phyloP scores from a whole-genome alignment of 2,113 vertebrate species.

The Elephantulus edwardii region DNA sequence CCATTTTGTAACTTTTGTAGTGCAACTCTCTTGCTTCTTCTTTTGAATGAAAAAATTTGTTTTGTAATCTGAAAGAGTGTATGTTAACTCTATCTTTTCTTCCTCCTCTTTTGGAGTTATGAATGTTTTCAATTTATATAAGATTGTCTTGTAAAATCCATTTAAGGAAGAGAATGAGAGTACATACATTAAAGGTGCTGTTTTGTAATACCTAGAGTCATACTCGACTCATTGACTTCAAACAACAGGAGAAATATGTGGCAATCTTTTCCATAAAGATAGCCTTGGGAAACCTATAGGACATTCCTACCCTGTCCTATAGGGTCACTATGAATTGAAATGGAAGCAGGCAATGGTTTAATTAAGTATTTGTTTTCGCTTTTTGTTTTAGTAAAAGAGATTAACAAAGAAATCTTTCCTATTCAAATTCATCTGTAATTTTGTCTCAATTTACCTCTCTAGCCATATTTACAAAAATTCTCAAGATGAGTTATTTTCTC shows the following conservation, averaged over 20 bases:
- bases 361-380: too few relatives aligned
- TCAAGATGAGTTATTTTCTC: not conserved
- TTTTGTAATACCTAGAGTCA: not conserved
- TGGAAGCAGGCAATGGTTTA: too few relatives aligned
- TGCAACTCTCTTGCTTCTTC: not conserved
- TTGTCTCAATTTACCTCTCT: not conserved
- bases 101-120: not conserved
- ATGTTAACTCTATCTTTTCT: not conserved
- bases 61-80: not conserved
- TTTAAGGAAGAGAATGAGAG: not conserved
- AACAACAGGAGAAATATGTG: too few relatives aligned
- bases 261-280: too few relatives aligned
- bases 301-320: too few relatives aligned
- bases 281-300: too few relatives aligned
- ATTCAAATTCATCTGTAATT: not conserved
- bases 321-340: too few relatives aligned
- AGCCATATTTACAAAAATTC: not conserved
- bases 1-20: not conserved
- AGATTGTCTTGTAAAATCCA: not conserved
- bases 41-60: not conserved
- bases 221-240: too few relatives aligned
- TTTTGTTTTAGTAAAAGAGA: too few relatives aligned
- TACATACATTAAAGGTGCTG: not conserved
- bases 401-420: not conserved
- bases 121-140: not conserved